Evolutionary conservation across 2,113 vertebrate genomes (phyloP).

Genomic region (Poeciliopsis occidentalis): DNA sequence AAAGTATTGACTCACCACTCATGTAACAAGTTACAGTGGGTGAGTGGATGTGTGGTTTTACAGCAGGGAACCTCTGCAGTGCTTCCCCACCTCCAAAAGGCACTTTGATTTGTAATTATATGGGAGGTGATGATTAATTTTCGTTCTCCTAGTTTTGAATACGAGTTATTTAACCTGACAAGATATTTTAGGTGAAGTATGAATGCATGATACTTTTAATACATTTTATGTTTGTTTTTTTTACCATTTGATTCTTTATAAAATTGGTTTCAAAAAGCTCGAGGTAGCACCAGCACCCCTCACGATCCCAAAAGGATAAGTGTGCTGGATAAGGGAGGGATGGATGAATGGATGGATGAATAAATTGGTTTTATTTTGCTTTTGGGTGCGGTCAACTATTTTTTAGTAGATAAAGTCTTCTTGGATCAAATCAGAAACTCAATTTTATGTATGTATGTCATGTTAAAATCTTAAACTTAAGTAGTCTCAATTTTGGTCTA

Average conservation of each 20-base stretch:
- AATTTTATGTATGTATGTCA: too few relatives aligned
- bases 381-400: not conserved
- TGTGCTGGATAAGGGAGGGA: too few relatives aligned
- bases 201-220: too few relatives aligned
- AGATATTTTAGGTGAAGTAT: not conserved
- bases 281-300: too few relatives aligned
- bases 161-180: not conserved
- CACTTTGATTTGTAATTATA: conserved; percentile 10
- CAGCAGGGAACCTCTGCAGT: conserved; percentile 22
- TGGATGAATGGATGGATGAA: too few relatives aligned
- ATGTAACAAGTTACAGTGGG: conserved; percentile 39
- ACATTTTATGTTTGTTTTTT: not conserved
- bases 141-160: not conserved
- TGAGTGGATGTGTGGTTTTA: conserved; percentile 32
- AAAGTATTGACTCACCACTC: conserved; percentile 42
- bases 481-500: too few relatives aligned
- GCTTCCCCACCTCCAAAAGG: conserved; percentile 24
- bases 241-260: not conserved
- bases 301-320: too few relatives aligned
- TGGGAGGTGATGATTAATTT: not conserved
- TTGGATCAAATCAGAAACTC: too few relatives aligned
- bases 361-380: not conserved
- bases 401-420: not conserved
- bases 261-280: not conserved
- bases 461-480: too few relatives aligned